These are phyloP conservation scores for Neodon shergylaensis DNA, from an alignment of 2,113 vertebrate species.

Conservation along the genomic window DNA sequence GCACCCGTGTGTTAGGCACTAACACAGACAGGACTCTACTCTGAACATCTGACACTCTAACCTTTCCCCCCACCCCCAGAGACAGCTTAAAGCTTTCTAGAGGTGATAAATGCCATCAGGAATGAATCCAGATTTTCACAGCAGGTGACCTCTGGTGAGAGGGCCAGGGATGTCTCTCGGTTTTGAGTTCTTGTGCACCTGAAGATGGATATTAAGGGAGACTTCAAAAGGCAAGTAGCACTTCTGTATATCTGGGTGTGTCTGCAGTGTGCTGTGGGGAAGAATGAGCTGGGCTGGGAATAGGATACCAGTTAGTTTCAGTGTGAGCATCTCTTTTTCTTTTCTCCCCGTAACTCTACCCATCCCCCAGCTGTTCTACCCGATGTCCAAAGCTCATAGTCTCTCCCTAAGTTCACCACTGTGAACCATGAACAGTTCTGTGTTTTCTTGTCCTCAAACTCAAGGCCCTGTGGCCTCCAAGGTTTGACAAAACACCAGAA, in stretches of 20 bases:
- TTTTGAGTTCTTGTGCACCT: neutral
- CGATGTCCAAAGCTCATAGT: neutral
- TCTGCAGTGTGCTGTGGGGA: neutral
- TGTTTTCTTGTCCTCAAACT: neutral
- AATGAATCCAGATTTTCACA: slow-evolving; percentile 4
- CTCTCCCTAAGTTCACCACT: neutral
- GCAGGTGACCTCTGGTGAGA: neutral
- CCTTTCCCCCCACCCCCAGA: neutral
- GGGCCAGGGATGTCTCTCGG: neutral
- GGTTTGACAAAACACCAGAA: neutral
- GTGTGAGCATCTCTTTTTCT: neutral
- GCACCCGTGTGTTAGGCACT: neutral
- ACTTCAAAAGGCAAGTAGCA: neutral
- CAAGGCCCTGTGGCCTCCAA: neutral
- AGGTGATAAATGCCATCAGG: neutral
- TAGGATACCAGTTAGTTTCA: neutral
- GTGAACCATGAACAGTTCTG: neutral
- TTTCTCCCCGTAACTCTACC: neutral
- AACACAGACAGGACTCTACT: neutral
- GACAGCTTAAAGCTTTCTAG: neutral
- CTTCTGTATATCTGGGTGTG: neutral
- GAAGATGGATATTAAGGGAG: neutral
- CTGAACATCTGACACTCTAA: neutral
- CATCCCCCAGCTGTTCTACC: neutral
- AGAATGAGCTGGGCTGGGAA: rapidly evolving